A percentile compares a stretch with the other conserved stretches of the same genome.
These are phyloP conservation scores for Aspiorhynchus laticeps DNA, from an alignment of 2,113 vertebrate species.

Conservation along the genomic window DNA sequence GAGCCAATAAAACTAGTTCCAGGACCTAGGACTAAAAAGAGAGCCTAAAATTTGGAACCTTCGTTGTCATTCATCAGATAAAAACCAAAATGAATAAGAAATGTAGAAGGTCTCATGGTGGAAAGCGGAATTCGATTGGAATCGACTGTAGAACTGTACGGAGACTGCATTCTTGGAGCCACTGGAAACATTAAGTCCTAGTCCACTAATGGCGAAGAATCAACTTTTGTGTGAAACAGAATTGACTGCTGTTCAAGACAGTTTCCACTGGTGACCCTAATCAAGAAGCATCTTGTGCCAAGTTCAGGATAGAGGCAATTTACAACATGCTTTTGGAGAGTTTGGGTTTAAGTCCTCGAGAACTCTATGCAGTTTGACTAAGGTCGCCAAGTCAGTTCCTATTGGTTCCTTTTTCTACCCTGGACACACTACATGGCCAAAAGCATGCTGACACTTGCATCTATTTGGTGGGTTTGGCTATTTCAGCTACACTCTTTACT, in stretches of 20 bases:
- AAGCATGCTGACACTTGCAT: not conserved
- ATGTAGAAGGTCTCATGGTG: constrained; percentile 18
- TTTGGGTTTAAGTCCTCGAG: constrained; percentile 40
- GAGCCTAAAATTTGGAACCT: constrained; percentile 66
- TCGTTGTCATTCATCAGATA: constrained; percentile 69
- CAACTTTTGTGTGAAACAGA: constrained; percentile 46
- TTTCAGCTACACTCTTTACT: not conserved
- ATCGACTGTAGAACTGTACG: constrained; percentile 44
- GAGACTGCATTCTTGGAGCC: constrained; percentile 53
- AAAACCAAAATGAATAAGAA: constrained; percentile 42
- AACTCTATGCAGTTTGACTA: constrained; percentile 47
- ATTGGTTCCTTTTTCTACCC: too few species aligned
- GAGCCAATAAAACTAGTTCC: constrained; percentile 10
- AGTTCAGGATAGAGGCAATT: constrained; percentile 42
- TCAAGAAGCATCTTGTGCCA: constrained; percentile 68
- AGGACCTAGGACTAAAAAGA: constrained; percentile 20
- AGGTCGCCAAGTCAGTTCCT: constrained; percentile 38
- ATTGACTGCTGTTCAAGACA: constrained; percentile 33
- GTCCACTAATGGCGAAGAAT: constrained; percentile 41
- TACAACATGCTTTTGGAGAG: constrained; percentile 35
- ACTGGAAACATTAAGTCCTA: constrained; percentile 38
- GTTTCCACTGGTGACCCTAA: constrained; percentile 46
- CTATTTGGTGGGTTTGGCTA: not conserved
- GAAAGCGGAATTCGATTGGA: constrained; percentile 43
- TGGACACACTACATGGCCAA: too few species aligned